A percentile compares a stretch with the other conserved stretches of the same genome.
Conservation (phyloP, 2,113 vertebrate species). For the Cyprinodon tularosa region DNA sequence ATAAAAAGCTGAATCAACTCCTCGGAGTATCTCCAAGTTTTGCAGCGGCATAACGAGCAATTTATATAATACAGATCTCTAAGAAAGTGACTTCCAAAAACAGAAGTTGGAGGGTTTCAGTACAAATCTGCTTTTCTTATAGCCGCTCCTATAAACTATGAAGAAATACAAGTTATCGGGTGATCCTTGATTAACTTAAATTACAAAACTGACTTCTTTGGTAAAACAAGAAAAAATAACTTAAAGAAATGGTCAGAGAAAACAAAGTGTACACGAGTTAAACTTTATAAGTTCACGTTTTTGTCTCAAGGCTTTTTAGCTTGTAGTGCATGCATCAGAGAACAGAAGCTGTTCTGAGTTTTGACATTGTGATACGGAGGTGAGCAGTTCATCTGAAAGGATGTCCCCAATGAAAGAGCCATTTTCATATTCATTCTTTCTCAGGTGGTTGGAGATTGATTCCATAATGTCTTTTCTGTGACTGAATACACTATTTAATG, state of each 20-base stretch:
- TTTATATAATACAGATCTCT: too few species aligned
- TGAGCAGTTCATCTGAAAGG: slow-evolving; percentile 18
- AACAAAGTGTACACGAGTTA: slow-evolving; percentile 11
- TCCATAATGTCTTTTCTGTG: slow-evolving; percentile 26
- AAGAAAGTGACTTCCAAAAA: too few species aligned
- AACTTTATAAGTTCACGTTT: neutral
- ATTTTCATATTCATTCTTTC: slow-evolving; percentile 9
- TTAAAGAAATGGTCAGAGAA: neutral
- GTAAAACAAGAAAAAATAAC: neutral
- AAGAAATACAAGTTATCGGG: neutral
- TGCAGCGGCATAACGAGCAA: neutral
- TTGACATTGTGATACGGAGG: slow-evolving; percentile 26
- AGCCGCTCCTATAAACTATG: neutral
- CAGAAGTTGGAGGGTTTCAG: too few species aligned
- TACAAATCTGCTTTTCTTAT: neutral
- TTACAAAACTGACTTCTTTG: neutral
- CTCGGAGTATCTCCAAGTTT: neutral
- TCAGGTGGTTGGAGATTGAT: neutral
- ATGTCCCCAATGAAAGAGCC: slow-evolving; percentile 10
- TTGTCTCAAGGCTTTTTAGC: slow-evolving; percentile 7
- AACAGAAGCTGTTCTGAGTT: neutral
- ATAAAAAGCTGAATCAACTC: neutral
- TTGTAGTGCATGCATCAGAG: neutral
- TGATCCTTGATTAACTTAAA: neutral
- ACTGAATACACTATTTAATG: slow-evolving; percentile 41